Evolutionary conservation across 2,113 vertebrate species (phyloP), one percentile per base, ranked within the genome.

Genomic region (Colinus virginianus): DNA sequence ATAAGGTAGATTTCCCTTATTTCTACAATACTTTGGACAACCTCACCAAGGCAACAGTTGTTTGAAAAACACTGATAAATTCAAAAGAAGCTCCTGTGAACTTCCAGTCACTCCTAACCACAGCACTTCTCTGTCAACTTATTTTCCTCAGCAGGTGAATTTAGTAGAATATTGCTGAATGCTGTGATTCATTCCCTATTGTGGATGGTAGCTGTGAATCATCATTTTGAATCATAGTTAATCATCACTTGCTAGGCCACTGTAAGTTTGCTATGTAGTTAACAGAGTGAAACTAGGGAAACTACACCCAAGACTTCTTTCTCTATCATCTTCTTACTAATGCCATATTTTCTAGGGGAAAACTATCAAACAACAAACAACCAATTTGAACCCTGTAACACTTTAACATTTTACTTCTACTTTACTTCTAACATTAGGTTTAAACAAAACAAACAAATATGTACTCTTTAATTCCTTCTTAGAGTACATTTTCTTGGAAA

Each of bases 191-290:
- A 49, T 55, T 61, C n/a, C 69, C 45, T 51, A 14, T 72, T 90
- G 68, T 20, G 83, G 23, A 72, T 25, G 61, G 78, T 30, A 56
- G 59, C 62, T 76, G 59, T 40, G 83, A 94, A 69, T 74, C 40
- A 78, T 78, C 43, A 56, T 93, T 94, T 88, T 45, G 45, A 92
- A 67, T 68, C 77, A 77, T 23, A 53, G 69, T 64, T 86, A 72
- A 95, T 94, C 68, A 95, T 28, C 49, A 79, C 43, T 87, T 93
- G 55, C 76, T 78, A 94, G 88, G 94, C 95, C 80, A 94, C 38
- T 72, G 58, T 48, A 38, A 78, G 45, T 67, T 20, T 49, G 49
- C 59, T 74, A 40, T 36, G 83, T 7, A 91, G 78, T 26, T 84
- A 86, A 72, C 85, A 90, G 92, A 90, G 74, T 83, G 55, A 20